Base-by-base conservation (phyloP, 2,888 invertebrate genomes). In the Patella pellucida region DNA sequence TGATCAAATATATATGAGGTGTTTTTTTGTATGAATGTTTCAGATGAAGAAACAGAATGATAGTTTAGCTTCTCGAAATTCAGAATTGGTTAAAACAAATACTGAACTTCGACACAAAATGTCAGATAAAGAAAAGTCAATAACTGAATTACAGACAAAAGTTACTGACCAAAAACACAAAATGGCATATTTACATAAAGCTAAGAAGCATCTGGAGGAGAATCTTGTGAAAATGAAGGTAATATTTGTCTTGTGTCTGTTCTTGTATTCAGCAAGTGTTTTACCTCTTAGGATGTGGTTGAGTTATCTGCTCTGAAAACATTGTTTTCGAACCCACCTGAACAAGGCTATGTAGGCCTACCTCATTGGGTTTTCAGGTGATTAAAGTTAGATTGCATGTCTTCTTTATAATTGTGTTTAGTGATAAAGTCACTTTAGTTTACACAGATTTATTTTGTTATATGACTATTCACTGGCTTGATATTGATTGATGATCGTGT, bases 11-110 rank as follows among this genome's bases (percentile, higher is more conserved):
- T 41, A 41, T 41, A 5, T 9, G 41, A 41, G 9, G 41, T 41
- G 41, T 41, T 41, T 41, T 41, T 41, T 41, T 41, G n/a, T 41
- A 41, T 41, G 7, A 9, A 41, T 41, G 41, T 41, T 68, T 11
- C 78, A 89, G 89, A 77, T 87, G 3, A 85, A 85, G 75, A 87
- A 86, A 69, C 88, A 88, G 76, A 85, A 85, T 81, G 89, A 88
- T 67, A 86, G 83, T 68, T 76, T 87, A 52, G 79, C 86, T 14
- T 78, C 77, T 7, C 82, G 87, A 51, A 90, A 89, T 71, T 87
- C 87, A 77, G 89, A 89, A 23, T 76, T 90, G 70, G 85, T 87
- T 71, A 86, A 85, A 56, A 78, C 86, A 0, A 89, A 89, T 80
- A 84, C 87, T 15, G 88, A 88, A 54, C 81, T 89, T 68, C 84